phyloP scores from a whole-genome alignment of 2,797 vertebrate genomes.

The Takifugu ocellatus region DNA sequence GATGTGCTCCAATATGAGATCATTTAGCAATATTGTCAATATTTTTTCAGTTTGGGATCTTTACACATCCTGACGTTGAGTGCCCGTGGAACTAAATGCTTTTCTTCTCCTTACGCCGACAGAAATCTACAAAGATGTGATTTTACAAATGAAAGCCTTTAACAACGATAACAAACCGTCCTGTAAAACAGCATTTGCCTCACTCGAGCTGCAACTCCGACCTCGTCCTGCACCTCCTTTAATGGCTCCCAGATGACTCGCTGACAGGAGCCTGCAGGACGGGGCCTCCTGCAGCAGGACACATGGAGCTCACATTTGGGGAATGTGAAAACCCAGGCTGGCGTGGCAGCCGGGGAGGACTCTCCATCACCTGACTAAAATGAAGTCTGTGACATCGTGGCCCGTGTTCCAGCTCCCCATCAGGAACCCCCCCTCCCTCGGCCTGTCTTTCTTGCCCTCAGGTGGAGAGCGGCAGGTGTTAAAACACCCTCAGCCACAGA shows the following conservation, averaged over 20 bases:
- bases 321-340: slow-evolving; percentile 65
- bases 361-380: slow-evolving; percentile 66
- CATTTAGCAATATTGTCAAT: slow-evolving; percentile 1
- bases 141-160: not conserved
- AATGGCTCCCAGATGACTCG: slow-evolving; percentile 60
- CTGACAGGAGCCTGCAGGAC: slow-evolving; percentile 17
- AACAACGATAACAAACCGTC: not conserved
- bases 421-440: not conserved
- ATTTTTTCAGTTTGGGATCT: not conserved
- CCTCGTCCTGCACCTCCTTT: slow-evolving; percentile 32
- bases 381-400: slow-evolving; percentile 69
- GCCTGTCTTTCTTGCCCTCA: slow-evolving; percentile 60
- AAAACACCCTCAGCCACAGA: slow-evolving; percentile 74
- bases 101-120: not conserved
- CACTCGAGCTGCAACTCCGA: slow-evolving; percentile 28
- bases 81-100: not conserved
- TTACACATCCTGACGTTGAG: not conserved
- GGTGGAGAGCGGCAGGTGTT: slow-evolving; percentile 80
- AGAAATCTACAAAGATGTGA: not conserved
- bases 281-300: slow-evolving; percentile 31
- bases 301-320: slow-evolving; percentile 49
- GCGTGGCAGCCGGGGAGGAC: slow-evolving; percentile 57
- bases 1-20: slow-evolving; percentile 22
- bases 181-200: not conserved
- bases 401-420: slow-evolving; percentile 24